These are phyloP conservation scores for Tragelaphus strepsiceros DNA, from an alignment of 2,113 vertebrate genomes.

Conservation along the genomic window DNA sequence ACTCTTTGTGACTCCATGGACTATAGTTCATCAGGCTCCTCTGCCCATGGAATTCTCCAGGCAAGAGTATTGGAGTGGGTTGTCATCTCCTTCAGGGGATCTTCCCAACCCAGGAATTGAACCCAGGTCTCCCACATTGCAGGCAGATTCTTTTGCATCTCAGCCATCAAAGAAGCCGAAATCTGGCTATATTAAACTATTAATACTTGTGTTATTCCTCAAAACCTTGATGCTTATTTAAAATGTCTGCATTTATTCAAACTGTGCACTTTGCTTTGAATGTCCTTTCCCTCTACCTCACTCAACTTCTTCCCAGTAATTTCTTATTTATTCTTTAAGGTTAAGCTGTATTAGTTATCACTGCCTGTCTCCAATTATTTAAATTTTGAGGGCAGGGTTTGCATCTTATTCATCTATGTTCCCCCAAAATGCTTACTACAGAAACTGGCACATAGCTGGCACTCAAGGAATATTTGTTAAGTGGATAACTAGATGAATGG, in stretches of 20 bases:
- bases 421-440: not conserved
- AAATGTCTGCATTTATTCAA: conserved; percentile 5
- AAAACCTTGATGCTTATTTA: not conserved
- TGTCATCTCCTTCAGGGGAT: not conserved
- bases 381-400: not conserved
- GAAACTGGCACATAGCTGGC: not conserved
- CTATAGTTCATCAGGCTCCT: not conserved
- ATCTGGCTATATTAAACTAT: not conserved
- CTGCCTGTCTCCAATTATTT: not conserved
- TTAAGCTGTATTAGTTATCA: not conserved
- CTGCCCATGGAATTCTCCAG: not conserved
- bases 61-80: not conserved
- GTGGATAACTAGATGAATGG: not conserved
- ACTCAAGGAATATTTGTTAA: not conserved
- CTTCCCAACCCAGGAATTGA: not conserved
- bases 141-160: not conserved
- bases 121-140: not conserved
- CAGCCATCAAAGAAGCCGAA: not conserved
- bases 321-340: not conserved
- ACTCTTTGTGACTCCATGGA: not conserved
- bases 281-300: not conserved
- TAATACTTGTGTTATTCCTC: not conserved
- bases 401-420: not conserved
- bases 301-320: not conserved
- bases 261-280: not conserved